Conservation (phyloP, 2,797 vertebrate genomes). For the Eidolon dupreanum region DNA sequence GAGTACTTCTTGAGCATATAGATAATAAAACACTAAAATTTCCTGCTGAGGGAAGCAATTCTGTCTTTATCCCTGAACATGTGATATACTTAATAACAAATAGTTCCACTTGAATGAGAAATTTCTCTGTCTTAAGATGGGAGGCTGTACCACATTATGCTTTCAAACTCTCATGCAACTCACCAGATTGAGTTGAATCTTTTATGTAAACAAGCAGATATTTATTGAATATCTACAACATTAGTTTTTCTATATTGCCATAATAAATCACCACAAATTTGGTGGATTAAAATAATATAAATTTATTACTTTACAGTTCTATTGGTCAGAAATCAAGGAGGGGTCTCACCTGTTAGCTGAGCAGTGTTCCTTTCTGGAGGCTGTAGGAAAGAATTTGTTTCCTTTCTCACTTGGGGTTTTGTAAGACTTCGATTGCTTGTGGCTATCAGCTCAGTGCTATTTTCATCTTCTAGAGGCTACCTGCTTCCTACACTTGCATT, state of each 20-base stretch:
- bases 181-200: background rate
- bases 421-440: background rate
- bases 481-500: background rate
- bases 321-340: background rate
- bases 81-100: background rate
- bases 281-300: background rate
- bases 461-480: background rate
- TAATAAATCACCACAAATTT: background rate
- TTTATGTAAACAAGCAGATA: background rate
- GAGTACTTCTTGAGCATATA: background rate
- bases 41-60: background rate
- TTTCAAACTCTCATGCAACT: background rate
- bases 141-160: background rate
- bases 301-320: background rate
- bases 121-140: background rate
- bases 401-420: background rate
- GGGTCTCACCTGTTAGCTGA: background rate
- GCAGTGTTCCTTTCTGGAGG: background rate
- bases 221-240: background rate
- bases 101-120: background rate
- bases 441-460: background rate
- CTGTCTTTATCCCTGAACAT: background rate
- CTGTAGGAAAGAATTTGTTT: background rate
- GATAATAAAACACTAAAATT: background rate
- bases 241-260: background rate